phyloP scores from a whole-genome alignment of 1,140 invertebrate species.

The Mamestra configurata region DNA sequence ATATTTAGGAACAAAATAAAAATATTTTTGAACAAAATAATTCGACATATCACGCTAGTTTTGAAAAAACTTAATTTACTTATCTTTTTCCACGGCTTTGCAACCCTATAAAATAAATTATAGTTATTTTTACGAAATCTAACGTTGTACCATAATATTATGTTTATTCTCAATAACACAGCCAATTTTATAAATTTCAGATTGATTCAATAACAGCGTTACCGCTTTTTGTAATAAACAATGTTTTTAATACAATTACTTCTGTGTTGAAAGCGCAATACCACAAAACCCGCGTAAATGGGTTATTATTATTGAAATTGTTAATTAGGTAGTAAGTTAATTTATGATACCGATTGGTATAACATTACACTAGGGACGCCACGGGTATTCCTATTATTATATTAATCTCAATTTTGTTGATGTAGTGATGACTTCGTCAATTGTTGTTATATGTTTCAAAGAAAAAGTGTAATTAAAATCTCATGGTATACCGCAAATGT shows the following conservation, averaged over 20 bases:
- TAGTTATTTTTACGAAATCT: too few species aligned
- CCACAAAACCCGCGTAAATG: conserved; percentile 9
- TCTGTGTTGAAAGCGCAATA: neutral
- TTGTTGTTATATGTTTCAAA: neutral
- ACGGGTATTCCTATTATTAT: neutral
- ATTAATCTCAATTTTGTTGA: neutral
- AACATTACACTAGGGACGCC: neutral
- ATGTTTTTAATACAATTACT: neutral
- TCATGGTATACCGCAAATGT: neutral
- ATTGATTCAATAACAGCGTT: too few species aligned
- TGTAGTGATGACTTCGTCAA: neutral
- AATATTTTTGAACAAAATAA: too few species aligned
- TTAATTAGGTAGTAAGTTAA: conserved; percentile 14
- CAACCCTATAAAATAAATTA: too few species aligned
- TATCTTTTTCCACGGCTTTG: too few species aligned
- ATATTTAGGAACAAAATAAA: too few species aligned
- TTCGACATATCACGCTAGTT: too few species aligned
- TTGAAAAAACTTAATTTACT: too few species aligned
- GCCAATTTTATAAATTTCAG: too few species aligned
- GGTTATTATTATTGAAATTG: conserved; percentile 20
- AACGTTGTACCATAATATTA: too few species aligned
- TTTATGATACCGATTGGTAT: neutral
- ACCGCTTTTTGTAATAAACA: neutral
- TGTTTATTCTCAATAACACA: too few species aligned
- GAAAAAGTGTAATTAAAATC: neutral